Evolutionary conservation across 2,113 vertebrate species (phyloP), one percentile per base, ranked within the genome.

Genomic region (Halichoerus grypus): DNA sequence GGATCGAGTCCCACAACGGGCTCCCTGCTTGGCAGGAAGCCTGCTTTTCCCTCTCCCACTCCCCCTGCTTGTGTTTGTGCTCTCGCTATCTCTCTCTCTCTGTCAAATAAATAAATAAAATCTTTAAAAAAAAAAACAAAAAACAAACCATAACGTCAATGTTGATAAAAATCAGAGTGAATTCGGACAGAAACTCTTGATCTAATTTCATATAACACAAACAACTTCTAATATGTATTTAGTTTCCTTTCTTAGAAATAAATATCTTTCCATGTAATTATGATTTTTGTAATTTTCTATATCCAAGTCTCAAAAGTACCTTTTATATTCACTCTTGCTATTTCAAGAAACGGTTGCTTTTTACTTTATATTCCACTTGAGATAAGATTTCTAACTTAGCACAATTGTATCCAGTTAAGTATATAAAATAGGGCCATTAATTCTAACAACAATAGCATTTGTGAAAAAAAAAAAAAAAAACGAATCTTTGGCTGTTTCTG

Each of bases 271-370:
- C 91, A 4, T 59, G 15, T 55, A 91, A 94, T 94, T 93, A 82
- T 36, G 86, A 42, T 36, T 87, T 93, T 88, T 95, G 3, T 59
- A 51, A 71, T 59, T 28, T 92, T 98, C 92, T 91, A 26, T 82
- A 97, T 59, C 28, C 7, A 85, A 49, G 31, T 86, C 53, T 97
- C 39, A 61, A 28, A 63, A 76, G 36, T 79, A 33, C 88, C 42
- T 92, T 90, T 96, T 88, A 39, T 84, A n/a, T 55, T 55, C 1
- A 14, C 7, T 74, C 6, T 51, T 81, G 51, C n/a, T 94, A 28
- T 85, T 95, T 77, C 19, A 94, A 94, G 74, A 93, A 94, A 67
- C 53, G 13, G 57, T 87, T 95, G 49, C n/a, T 92, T 96, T 96
- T 92, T 19, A 31, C 16, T 92, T 93, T 94, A 84, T 71, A 61